Base-by-base conservation (phyloP, 2,113 vertebrate genomes). In the Hydrolagus affinis region DNA sequence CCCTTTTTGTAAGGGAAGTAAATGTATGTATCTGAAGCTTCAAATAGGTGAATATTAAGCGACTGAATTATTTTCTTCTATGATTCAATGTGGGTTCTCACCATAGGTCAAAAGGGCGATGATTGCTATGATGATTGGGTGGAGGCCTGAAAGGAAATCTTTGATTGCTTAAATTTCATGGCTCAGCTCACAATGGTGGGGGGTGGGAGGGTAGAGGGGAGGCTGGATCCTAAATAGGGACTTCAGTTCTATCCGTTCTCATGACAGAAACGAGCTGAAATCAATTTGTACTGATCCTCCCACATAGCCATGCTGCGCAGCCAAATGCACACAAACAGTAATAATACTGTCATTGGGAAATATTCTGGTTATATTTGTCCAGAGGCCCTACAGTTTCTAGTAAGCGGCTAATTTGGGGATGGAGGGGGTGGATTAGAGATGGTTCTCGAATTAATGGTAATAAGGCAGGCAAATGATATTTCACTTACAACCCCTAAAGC, bases 91-190 rank as follows among this genome's bases (percentile, higher is more conserved):
- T 21, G 14, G 44, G 32, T 75, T 57, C 73, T 75, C 19, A 75
- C 73, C 17, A 56, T 44, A 75, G 19, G n/a, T 78, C 57, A 78
- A 78, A 60, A 25, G n/a, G 56, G 75, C 25, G 19, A 60, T 78
- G 75, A 78, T 75, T 75, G 32, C 32, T 14, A 30, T 21, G 57
- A 11, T 78, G 75, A 78, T 78, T 60, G 75, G 75, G 75, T 25
- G 8, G 56, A 60, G 76, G 62, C 9, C 57, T 15, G 59, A 80
- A 28, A 64, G 56, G 8, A 80, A 62, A 28, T 80, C n/a, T 28
- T 25, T 62, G 57, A 80, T 80, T 17, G 57, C 23, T 80, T 17
- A 62, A 78, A 76, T 56, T 64, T 59, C 59, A 80, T 62, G n/a
- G 28, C 32, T 56, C 59, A 80, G n/a, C 62, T n/a, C n/a, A 25